Percentiles rank a stretch among this genome's conserved stretches.
Conservation (phyloP, 1,140 invertebrate genomes). For the Latrodectus geometricus region DNA sequence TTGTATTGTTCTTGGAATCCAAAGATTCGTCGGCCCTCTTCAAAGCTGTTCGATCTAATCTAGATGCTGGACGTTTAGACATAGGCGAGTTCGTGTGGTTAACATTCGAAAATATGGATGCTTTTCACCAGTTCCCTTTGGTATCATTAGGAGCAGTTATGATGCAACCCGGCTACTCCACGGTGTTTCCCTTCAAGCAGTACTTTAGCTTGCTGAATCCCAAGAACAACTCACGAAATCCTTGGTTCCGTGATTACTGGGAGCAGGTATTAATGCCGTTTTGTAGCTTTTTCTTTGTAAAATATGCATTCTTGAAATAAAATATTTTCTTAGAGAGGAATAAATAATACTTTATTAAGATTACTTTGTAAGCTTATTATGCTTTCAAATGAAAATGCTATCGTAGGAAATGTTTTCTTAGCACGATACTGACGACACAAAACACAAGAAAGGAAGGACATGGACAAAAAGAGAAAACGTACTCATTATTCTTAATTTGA, state of each 20-base stretch:
- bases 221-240: slow-evolving; percentile 65
- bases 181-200: slow-evolving; percentile 64
- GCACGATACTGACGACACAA: too few relatives aligned
- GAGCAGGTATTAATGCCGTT: slow-evolving; percentile 60
- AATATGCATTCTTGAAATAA: too few relatives aligned
- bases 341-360: too few relatives aligned
- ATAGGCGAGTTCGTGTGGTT: slow-evolving; percentile 65
- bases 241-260: slow-evolving; percentile 67
- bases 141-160: slow-evolving; percentile 64
- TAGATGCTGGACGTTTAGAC: slow-evolving; percentile 55
- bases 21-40: slow-evolving; percentile 62
- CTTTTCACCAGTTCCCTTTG: slow-evolving; percentile 63
- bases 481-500: too few relatives aligned
- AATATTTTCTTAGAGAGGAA: too few relatives aligned
- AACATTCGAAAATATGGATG: slow-evolving; percentile 63
- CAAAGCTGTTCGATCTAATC: slow-evolving; percentile 62
- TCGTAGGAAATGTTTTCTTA: too few relatives aligned
- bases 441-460: too few relatives aligned
- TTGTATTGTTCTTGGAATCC: slow-evolving; percentile 64
- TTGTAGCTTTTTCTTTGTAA: not conserved
- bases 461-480: too few relatives aligned
- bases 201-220: slow-evolving; percentile 65
- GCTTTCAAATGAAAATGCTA: too few relatives aligned
- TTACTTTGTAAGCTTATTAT: too few relatives aligned
- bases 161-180: slow-evolving; percentile 61